A percentile compares a stretch with the other conserved stretches of the same genome.
Evolutionary conservation across 92 coral and sea anemone genomes (phyloP).

Genomic region (Zoanthus gigantus): DNA sequence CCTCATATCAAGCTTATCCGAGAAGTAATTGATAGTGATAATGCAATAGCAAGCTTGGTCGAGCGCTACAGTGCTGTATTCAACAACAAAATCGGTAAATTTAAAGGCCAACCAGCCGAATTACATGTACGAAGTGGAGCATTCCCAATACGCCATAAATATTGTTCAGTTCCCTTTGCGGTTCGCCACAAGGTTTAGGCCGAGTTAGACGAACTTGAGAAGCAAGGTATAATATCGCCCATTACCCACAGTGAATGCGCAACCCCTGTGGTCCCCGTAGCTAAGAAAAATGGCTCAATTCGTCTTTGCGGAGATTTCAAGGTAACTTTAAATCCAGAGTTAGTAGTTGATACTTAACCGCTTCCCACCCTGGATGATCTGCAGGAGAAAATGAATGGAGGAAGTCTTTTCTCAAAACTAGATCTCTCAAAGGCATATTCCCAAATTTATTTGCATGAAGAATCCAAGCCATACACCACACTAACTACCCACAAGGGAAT

Average conservation of each 20-base stretch:
- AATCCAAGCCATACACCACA: slow-evolving; percentile 7
- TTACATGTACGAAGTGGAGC: neutral
- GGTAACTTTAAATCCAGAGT: slow-evolving; percentile 1
- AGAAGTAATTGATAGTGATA: neutral
- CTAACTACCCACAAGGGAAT: slow-evolving; percentile 16
- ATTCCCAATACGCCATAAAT: neutral
- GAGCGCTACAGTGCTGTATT: neutral
- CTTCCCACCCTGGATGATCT: slow-evolving; percentile 15
- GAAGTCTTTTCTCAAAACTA: slow-evolving; percentile 1
- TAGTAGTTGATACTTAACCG: neutral
- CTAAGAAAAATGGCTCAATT: too few species aligned
- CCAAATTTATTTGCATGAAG: neutral
- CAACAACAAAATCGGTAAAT: slow-evolving; percentile 7
- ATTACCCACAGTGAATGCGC: neutral
- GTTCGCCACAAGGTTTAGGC: neutral
- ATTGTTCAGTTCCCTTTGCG: neutral
- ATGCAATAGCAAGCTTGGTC: neutral
- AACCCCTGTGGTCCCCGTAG: neutral
- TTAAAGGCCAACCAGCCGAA: neutral
- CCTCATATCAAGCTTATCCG: slow-evolving; percentile 5
- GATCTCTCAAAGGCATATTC: slow-evolving; percentile 10
- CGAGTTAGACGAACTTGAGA: neutral
- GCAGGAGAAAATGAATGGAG: slow-evolving; percentile 9
- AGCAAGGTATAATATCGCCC: neutral
- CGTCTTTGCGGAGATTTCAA: slow-evolving; percentile 30